Base-by-base conservation (phyloP, 2,888 invertebrate species). In the Heliothis peltigera region DNA sequence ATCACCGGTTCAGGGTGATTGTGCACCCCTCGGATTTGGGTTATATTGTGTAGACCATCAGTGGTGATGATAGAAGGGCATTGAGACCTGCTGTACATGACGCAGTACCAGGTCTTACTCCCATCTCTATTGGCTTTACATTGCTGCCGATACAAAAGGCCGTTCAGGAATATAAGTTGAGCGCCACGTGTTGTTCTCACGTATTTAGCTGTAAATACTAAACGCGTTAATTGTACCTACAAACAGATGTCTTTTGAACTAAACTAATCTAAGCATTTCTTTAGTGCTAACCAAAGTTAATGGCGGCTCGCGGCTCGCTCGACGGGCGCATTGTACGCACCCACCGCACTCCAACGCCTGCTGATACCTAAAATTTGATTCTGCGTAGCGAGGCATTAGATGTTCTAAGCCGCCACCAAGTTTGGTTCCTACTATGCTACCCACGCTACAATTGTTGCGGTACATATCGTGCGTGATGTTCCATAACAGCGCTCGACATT, bases 41-140 rank as follows among this genome's bases (percentile, higher is more conserved):
- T 77, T 0, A 90, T 86, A 54, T 84, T 83, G 25, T 89, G 81
- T n/a, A 68, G 61, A 0, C 55, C 51, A 19, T 90, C 81, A 0
- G 89, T 88, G 0, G 76, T 84, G 2, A 89, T 66, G 17, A 82
- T 74, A 0, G 87, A 83, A 1, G 75, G 70, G 53, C 90, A 90
- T 43, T 86, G 84, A 8, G 48, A 62, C 6, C 69, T 70, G 18
- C 66, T 60, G 18, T 90, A 89, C 87, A 85, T 88, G 0, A 83
- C 80, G 54, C 90, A 90, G 70, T 90, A 88, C 87, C 89, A 90
- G 2, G 82, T 83, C 22, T 65, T 84, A 18, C 55, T 54, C 1
- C 90, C 90, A 0, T 84, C 86, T 47, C 63, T 86, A 3, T 75
- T 83, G 0, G 86, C 65, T 65, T 85, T 89, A 59, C 80, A 81